phyloP scores from a whole-genome alignment of 2,113 vertebrate species.

The Scopus umbretta region DNA sequence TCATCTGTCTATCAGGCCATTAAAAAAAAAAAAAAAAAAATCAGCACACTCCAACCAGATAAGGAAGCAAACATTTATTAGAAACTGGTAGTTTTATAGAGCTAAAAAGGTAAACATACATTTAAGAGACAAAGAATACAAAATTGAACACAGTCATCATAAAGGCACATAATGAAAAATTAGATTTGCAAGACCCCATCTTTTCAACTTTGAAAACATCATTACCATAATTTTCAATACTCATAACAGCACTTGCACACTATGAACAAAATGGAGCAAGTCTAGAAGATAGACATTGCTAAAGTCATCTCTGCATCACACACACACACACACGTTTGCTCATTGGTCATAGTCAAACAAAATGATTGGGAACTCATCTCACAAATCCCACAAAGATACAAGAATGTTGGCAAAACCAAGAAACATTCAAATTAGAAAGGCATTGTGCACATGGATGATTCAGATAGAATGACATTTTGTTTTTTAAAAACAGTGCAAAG shows the following conservation, averaged over 20 bases:
- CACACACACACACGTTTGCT: background rate
- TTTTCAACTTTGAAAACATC: background rate
- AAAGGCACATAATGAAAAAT: constrained; percentile 40
- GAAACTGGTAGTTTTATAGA: constrained; percentile 9
- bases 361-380: background rate
- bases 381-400: background rate
- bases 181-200: background rate
- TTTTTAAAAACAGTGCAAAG: background rate
- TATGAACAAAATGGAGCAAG: background rate
- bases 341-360: constrained; percentile 10
- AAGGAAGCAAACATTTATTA: constrained; percentile 60
- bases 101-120: constrained; percentile 30
- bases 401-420: background rate
- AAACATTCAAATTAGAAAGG: background rate
- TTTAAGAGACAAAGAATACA: constrained; percentile 21
- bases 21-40: background rate
- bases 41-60: background rate
- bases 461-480: background rate
- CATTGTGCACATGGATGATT: background rate
- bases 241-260: constrained; percentile 30
- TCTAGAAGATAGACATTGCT: background rate
- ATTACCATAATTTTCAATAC: background rate
- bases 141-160: background rate
- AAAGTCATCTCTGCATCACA: background rate
- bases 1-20: background rate